These are phyloP conservation scores for Ophion costatus DNA, from an alignment of 2,888 invertebrate species.

Conservation along the genomic window DNA sequence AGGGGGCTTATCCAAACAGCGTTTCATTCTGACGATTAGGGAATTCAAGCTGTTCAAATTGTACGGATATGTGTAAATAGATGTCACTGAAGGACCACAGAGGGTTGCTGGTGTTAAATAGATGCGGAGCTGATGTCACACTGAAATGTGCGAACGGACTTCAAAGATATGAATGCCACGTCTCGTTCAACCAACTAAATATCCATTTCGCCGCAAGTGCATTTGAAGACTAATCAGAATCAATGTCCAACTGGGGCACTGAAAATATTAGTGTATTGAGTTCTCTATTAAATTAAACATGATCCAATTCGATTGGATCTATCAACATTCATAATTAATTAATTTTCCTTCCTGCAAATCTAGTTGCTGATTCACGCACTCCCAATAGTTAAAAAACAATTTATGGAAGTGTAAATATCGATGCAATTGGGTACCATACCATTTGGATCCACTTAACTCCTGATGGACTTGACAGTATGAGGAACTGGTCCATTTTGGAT, in stretches of 20 bases:
- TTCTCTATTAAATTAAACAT: neutral
- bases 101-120: neutral
- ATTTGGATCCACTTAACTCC: neutral
- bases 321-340: neutral
- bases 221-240: neutral
- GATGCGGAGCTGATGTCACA: neutral
- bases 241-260: neutral
- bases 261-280: neutral
- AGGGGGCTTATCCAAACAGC: neutral
- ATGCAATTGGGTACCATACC: neutral
- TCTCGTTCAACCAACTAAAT: neutral
- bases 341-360: too few relatives aligned
- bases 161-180: neutral
- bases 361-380: too few relatives aligned
- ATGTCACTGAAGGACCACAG: neutral
- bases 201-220: neutral
- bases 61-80: neutral
- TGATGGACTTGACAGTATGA: neutral
- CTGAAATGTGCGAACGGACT: neutral
- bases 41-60: neutral
- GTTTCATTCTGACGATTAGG: neutral
- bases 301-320: neutral
- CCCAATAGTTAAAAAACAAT: neutral
- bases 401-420: neutral
- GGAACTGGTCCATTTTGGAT: neutral